phyloP scores from a whole-genome alignment of 2,888 invertebrate species.

The Trachelus tabidus region DNA sequence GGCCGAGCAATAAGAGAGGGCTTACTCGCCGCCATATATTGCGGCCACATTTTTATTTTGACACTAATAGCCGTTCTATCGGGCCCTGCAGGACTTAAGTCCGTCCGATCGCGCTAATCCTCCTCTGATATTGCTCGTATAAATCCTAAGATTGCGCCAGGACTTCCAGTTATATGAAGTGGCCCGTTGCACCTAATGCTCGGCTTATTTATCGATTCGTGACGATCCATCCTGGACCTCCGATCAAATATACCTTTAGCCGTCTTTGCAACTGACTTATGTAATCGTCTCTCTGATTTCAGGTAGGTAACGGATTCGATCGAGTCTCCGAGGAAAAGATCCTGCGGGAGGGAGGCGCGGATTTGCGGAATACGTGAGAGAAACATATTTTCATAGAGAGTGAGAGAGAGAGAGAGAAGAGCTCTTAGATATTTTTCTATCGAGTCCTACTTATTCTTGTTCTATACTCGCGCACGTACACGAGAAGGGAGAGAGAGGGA shows the following conservation, averaged over 20 bases:
- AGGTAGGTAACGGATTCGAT: conserved; percentile 62
- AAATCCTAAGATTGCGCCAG: conserved; percentile 42
- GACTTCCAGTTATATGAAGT: conserved; percentile 34
- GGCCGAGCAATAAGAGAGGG: conserved; percentile 55
- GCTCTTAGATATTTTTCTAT: too few species aligned
- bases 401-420: too few species aligned
- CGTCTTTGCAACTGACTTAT: conserved; percentile 14
- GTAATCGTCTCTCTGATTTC: conserved; percentile 42
- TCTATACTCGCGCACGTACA: too few species aligned
- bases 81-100: conserved; percentile 59
- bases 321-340: background rate
- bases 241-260: background rate
- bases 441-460: too few species aligned
- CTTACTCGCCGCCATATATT: conserved; percentile 61
- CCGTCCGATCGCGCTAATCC: conserved; percentile 63
- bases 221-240: background rate
- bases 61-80: conserved; percentile 65
- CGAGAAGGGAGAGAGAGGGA: too few species aligned
- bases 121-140: conserved; percentile 62
- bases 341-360: too few species aligned
- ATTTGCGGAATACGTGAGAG: too few species aligned
- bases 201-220: conserved; percentile 54
- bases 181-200: conserved; percentile 45
- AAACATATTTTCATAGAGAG: too few species aligned
- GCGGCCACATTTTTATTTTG: conserved; percentile 65